Evolutionary conservation across 2,797 vertebrate genomes (phyloP), one percentile per base, ranked within the genome.

Genomic region (Triplophysa yarkandensis): DNA sequence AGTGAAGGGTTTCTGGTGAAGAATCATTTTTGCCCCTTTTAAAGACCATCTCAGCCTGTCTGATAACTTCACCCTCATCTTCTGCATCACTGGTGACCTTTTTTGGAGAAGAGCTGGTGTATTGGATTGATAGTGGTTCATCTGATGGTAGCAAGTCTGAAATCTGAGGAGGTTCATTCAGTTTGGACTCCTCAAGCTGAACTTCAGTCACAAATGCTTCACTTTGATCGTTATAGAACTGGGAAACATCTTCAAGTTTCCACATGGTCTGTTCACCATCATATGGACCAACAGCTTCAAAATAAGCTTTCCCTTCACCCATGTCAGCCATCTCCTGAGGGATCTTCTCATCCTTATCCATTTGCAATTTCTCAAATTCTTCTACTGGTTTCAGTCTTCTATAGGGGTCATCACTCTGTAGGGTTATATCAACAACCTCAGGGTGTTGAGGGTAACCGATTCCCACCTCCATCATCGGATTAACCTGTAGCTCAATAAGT

Each of bases 1-100:
- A 80, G 30, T 82, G 66, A 3, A 86, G 0, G 10, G 84, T 84
- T 27, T n/a, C 27, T 0, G 13, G n/a, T 3, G 61, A 32, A 1
- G 32, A 23, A 5, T 25, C n/a, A 43, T 39, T 11, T 67, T 9
- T 52, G 11, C 61, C 58, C 14, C 68, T 25, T 6, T 48, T 16
- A 2, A 8, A 54, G 1, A 27, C 6, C 8, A 67, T 43, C 34
- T 77, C 71, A 0, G 6, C 17, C 4, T 58, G 60, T 17, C 60
- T 68, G 10, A 71, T 41, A n/a, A 70, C 3, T 1, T 69, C 25
- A 1, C 3, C 32, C 44, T 41, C 14, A 1, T 23, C n/a, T 23
- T 32, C 5, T 4, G 5, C 2, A 6, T 16, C 23, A n/a, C 54
- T 50, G 6, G 50, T 8, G n/a, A n/a, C 4, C 34, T 52, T 16